Evolutionary conservation across 2,888 invertebrate species (phyloP).

Genomic region (Folsomia manolachei): DNA sequence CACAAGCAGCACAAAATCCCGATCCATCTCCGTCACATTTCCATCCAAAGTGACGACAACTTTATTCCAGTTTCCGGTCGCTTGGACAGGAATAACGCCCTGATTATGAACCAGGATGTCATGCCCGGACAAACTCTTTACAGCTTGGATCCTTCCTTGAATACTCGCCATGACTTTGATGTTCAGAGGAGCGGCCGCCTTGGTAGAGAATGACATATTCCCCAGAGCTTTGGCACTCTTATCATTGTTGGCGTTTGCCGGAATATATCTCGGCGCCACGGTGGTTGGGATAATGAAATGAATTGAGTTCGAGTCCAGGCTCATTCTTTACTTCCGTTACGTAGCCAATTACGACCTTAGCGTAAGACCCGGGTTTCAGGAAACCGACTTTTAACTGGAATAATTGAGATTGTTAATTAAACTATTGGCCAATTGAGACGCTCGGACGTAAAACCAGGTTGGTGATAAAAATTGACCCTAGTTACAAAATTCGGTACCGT

Average conservation of each 20-base stretch:
- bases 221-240: constrained; percentile 15
- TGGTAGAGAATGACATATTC: not conserved
- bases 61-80: constrained; percentile 39
- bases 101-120: constrained; percentile 24
- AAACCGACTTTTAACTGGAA: too few relatives aligned
- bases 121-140: constrained; percentile 44
- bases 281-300: too few relatives aligned
- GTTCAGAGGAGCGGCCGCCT: constrained; percentile 33
- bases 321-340: too few relatives aligned
- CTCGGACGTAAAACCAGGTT: not conserved
- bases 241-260: not conserved
- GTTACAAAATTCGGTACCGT: not conserved
- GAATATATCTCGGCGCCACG: constrained; percentile 40
- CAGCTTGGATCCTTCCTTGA: constrained; percentile 42
- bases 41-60: constrained; percentile 31
- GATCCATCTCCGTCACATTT: constrained; percentile 44
- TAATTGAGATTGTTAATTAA: too few relatives aligned
- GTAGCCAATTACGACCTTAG: too few relatives aligned
- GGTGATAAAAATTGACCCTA: not conserved
- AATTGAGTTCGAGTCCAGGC: too few relatives aligned
- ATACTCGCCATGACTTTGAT: constrained; percentile 43
- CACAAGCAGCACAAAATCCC: constrained; percentile 55
- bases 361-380: too few relatives aligned
- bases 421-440: not conserved
- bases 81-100: constrained; percentile 32